phyloP scores from a whole-genome alignment of 1,140 invertebrate species.

The Oryctes rhinoceros region DNA sequence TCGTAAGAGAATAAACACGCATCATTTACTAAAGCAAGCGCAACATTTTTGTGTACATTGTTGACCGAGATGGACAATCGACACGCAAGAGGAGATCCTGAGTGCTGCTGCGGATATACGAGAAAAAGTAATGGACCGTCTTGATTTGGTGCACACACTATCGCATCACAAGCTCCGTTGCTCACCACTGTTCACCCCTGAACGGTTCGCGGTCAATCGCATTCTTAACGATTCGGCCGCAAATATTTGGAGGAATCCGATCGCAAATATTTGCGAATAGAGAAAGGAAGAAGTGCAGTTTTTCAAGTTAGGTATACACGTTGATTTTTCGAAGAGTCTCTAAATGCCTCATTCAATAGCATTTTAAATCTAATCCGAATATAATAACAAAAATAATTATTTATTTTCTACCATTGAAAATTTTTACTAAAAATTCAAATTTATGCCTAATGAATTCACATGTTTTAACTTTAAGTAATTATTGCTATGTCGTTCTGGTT shows the following conservation, averaged over 20 bases:
- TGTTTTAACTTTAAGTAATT: too few species aligned
- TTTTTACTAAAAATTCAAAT: too few species aligned
- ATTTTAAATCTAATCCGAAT: too few species aligned
- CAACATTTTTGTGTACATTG: constrained; percentile 34
- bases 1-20: not conserved
- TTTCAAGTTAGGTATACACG: not conserved
- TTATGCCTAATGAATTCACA: too few species aligned
- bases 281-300: not conserved
- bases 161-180: constrained; percentile 46
- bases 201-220: constrained; percentile 44
- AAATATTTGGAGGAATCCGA: constrained; percentile 42
- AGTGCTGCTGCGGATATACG: constrained; percentile 31
- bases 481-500: too few species aligned
- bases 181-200: constrained; percentile 38
- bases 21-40: not conserved
- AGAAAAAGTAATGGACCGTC: constrained; percentile 47
- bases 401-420: too few species aligned
- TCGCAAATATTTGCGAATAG: constrained; percentile 39
- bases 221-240: constrained; percentile 47
- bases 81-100: constrained; percentile 3
- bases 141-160: constrained; percentile 47
- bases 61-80: constrained; percentile 44
- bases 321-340: too few species aligned
- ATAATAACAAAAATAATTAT: too few species aligned
- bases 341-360: too few species aligned